These are phyloP conservation scores for Himalopsyche japonica DNA, from an alignment of 2,888 invertebrate genomes.

Conservation along the genomic window DNA sequence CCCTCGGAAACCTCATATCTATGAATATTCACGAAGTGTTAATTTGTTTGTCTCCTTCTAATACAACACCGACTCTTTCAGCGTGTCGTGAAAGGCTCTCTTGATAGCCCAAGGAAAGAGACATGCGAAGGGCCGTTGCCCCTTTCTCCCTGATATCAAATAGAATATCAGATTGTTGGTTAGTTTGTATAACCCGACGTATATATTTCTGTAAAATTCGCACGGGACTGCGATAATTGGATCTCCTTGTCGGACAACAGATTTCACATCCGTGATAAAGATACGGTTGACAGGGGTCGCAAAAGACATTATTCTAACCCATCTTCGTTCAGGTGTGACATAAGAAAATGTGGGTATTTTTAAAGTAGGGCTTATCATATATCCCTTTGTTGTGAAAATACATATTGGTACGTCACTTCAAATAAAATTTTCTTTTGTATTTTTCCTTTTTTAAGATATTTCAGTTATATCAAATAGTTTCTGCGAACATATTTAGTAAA, in stretches of 20 bases:
- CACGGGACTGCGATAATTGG: slow-evolving; percentile 23
- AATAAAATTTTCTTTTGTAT: neutral
- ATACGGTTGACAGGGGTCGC: neutral
- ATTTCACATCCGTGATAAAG: neutral
- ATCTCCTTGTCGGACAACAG: slow-evolving; percentile 8
- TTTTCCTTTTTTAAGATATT: no score
- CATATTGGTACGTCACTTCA: neutral
- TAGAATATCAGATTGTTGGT: neutral
- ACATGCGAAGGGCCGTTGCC: neutral
- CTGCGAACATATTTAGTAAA: no score
- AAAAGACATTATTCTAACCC: neutral
- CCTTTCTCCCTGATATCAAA: neutral
- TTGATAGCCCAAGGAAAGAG: neutral
- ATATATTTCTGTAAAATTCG: neutral
- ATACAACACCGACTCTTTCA: neutral
- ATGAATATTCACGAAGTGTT: neutral
- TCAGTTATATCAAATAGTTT: no score
- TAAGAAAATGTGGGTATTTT: neutral
- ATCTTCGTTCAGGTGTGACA: neutral
- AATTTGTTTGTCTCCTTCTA: neutral
- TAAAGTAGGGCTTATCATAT: neutral
- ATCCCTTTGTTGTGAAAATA: neutral
- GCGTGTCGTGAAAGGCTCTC: neutral
- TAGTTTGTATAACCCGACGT: neutral
- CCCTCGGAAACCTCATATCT: neutral